Conservation (phyloP, 37 sponge, comb jelly and placozoan genomes). For the Beroe ovata region DNA sequence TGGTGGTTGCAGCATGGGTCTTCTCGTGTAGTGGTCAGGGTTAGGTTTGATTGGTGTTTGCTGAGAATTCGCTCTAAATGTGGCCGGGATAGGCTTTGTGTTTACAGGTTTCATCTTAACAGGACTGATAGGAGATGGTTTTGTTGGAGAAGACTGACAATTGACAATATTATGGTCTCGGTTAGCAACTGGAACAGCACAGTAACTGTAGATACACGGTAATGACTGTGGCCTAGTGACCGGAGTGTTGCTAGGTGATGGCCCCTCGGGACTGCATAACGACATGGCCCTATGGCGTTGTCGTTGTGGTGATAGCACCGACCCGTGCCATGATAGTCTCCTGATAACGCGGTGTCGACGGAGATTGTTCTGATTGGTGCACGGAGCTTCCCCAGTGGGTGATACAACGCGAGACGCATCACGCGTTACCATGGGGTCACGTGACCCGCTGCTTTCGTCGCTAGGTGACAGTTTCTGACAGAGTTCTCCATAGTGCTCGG, state of each 20-base stretch:
- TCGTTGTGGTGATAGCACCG: constrained; percentile 5
- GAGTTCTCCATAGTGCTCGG: not conserved
- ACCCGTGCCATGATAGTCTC: not conserved
- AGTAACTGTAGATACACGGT: not conserved
- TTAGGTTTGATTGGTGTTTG: not conserved
- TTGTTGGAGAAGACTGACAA: not conserved
- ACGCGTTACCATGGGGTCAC: not conserved
- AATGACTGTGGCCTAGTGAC: not conserved
- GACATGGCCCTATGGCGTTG: not conserved
- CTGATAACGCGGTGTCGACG: not conserved
- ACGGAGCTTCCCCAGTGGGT: not conserved
- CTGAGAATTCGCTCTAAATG: too few relatives aligned
- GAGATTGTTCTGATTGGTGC: not conserved
- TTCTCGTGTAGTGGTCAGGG: not conserved
- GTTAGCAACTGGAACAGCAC: not conserved
- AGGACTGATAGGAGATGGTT: not conserved
- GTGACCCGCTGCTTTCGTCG: not conserved
- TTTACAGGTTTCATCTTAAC: not conserved
- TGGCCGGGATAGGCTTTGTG: not conserved
- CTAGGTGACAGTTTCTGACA: not conserved
- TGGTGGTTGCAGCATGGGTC: not conserved
- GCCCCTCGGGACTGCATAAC: not conserved
- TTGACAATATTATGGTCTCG: not conserved
- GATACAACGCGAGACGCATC: not conserved
- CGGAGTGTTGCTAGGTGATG: not conserved